Percentiles rank a stretch among this genome's conserved stretches.
Conservation (phyloP, 1,140 invertebrate genomes). For the Aphaenogaster ashmeadi region DNA sequence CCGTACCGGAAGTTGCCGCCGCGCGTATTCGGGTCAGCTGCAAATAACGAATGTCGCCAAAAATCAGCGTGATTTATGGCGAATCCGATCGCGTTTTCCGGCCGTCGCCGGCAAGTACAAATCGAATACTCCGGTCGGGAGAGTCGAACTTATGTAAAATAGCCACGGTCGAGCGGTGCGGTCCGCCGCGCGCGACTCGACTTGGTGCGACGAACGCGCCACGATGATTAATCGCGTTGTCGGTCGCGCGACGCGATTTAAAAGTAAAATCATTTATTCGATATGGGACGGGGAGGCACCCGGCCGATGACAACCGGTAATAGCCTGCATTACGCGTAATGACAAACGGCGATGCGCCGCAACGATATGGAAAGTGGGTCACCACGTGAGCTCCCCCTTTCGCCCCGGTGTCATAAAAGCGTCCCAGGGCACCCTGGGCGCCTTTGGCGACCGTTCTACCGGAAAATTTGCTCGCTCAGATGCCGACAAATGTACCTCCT, state of each 20-base stretch:
- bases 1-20: constrained; percentile 28
- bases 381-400: background rate
- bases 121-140: constrained; percentile 36
- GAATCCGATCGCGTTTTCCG: constrained; percentile 55
- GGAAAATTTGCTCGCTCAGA: constrained; percentile 72
- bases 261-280: constrained; percentile 65
- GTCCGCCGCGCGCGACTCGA: background rate
- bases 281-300: background rate
- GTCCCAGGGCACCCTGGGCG: constrained; percentile 59
- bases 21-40: constrained; percentile 56
- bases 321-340: constrained; percentile 63
- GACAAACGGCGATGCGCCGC: constrained; percentile 59
- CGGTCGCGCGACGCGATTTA: constrained; percentile 34
- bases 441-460: constrained; percentile 61
- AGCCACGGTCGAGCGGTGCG: background rate
- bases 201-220: constrained; percentile 4
- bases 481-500: constrained; percentile 62
- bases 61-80: constrained; percentile 56
- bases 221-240: constrained; percentile 56
- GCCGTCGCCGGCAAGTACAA: constrained; percentile 46
- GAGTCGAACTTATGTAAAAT: constrained; percentile 53
- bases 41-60: constrained; percentile 62
- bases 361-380: constrained; percentile 69
- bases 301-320: constrained; percentile 60
- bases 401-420: constrained; percentile 63